Evolutionary conservation across 2,113 vertebrate species (phyloP), one percentile per base, ranked within the genome.

Genomic region (Dolichallabes microphthalmus): DNA sequence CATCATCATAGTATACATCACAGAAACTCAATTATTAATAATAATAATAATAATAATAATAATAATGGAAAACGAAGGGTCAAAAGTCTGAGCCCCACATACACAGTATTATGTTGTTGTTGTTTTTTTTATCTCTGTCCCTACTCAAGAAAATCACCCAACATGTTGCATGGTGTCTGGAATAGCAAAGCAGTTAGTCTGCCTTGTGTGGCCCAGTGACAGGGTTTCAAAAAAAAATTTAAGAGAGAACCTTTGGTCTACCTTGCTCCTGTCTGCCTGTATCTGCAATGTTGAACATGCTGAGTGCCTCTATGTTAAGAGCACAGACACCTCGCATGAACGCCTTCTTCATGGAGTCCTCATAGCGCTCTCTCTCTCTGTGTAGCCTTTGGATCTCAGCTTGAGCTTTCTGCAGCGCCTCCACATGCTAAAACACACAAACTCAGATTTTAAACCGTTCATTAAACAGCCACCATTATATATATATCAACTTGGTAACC

Each of bases 301-400:
- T 96, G 92, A 99, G 97, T 75, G 98, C 97, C 93, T 99, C 98
- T 30, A 99, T 94, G 90, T 98, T 99, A 90, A 99, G 93, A 1
- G 98, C 98, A 88, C 98, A 99, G 0, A 99, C 97, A 0, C 98
- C 97, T 76, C 98, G 95, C 98, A 99, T 98, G 90, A 99, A 98
- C 0, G 97, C 97, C 91, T 98, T 99, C 92, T 97, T 99, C 96
- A 98, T 97, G 2, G 96, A 95, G 76, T 96, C 96, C 90, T 98
- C 97, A 86, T 95, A 98, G 0, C 93, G 95, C 3, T 96, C 97
- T 85, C 95, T 94, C 89, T 99, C 96, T 13, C 86, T 86, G 5
- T 92, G 96, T 87, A 99, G 91, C 85, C 93, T 95, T 82, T 95
- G 93, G 87, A 98, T 93, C 89, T 98, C 96, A 68, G 93, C 90